These are phyloP conservation scores for Acleris emargana DNA, from an alignment of 2,888 invertebrate genomes.

Conservation along the genomic window DNA sequence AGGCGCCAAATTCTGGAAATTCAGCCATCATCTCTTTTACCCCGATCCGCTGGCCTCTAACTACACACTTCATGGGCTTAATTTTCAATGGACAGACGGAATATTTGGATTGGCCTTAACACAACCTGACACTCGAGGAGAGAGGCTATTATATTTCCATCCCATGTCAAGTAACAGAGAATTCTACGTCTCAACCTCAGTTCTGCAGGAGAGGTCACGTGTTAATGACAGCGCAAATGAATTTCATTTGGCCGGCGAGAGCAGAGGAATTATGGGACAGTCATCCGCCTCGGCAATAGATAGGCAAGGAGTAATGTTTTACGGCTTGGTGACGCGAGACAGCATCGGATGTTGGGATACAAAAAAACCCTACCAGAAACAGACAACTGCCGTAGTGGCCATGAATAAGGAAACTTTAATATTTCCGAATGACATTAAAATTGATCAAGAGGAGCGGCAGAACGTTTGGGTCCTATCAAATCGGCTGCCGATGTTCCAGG, in stretches of 20 bases:
- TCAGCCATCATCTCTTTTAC: slow-evolving; percentile 86
- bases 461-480: slow-evolving; percentile 91
- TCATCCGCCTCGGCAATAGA: slow-evolving; percentile 90
- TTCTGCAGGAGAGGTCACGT: slow-evolving; percentile 84
- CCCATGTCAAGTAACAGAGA: slow-evolving; percentile 92
- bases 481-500: slow-evolving; percentile 88
- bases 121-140: slow-evolving; percentile 75
- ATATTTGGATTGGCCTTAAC: slow-evolving; percentile 89
- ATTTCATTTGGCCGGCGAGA: slow-evolving; percentile 70
- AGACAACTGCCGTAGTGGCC: slow-evolving; percentile 86
- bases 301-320: slow-evolving; percentile 89
- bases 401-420: slow-evolving; percentile 85
- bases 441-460: slow-evolving; percentile 87
- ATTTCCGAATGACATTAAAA: slow-evolving; percentile 92
- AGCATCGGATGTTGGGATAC: slow-evolving; percentile 92
- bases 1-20: slow-evolving; percentile 85
- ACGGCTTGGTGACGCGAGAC: slow-evolving; percentile 90
- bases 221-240: slow-evolving; percentile 62
- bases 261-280: slow-evolving; percentile 86
- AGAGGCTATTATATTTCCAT: slow-evolving; percentile 89
- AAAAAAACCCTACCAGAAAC: slow-evolving; percentile 86
- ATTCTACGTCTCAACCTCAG: slow-evolving; percentile 87
- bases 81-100: slow-evolving; percentile 93
- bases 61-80: slow-evolving; percentile 88
- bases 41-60: slow-evolving; percentile 90